Conservation (phyloP, 2,797 vertebrate species). For the Cheracebus regulus region DNA sequence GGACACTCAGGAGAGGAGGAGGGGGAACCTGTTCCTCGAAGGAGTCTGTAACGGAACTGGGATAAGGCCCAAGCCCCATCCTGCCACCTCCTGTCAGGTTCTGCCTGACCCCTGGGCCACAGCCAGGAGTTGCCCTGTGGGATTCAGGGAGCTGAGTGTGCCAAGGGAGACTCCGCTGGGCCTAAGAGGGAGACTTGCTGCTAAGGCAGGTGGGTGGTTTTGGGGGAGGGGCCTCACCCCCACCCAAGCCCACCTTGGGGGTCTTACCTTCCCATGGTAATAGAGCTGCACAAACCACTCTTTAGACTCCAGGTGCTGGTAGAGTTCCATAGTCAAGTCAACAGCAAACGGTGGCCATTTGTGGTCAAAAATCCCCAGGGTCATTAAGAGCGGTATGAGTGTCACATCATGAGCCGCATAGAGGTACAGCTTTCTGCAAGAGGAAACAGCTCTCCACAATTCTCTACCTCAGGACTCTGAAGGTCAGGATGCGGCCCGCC, state of each 20-base stretch:
- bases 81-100: neutral
- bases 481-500: neutral
- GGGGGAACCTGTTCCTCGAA: neutral
- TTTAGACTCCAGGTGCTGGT: conserved; percentile 88
- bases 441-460: neutral
- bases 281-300: conserved; percentile 91
- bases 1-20: neutral
- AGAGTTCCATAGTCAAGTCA: conserved; percentile 93
- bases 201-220: neutral
- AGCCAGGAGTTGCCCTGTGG: neutral
- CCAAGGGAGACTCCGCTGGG: neutral
- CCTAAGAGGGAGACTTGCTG: neutral
- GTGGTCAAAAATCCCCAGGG: conserved; percentile 92
- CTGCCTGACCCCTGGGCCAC: neutral
- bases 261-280: conserved; percentile 91
- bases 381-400: conserved; percentile 92
- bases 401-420: conserved; percentile 94
- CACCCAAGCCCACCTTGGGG: neutral
- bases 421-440: conserved; percentile 92
- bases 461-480: neutral
- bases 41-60: neutral
- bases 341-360: conserved; percentile 94
- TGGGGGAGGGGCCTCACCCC: neutral
- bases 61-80: neutral
- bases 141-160: neutral